Conservation (phyloP, 1,140 invertebrate genomes). For the Delia radicum region DNA sequence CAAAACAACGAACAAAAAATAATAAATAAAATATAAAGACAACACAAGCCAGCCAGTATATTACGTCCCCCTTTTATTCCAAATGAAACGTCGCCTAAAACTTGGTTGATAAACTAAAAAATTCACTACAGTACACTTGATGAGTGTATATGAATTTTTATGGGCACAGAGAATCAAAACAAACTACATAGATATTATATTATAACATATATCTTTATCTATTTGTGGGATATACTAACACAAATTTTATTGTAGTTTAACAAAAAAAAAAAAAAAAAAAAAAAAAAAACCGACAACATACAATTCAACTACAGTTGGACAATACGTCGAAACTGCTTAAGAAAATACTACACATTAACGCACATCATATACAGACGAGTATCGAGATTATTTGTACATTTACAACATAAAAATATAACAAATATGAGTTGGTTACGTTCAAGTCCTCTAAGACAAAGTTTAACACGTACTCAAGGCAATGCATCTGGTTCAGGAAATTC, state of each 20-base stretch:
- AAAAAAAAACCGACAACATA: background rate
- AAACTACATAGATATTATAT: background rate
- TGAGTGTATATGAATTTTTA: background rate
- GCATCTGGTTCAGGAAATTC: background rate
- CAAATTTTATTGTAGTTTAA: background rate
- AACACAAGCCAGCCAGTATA: background rate
- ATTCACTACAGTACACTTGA: background rate
- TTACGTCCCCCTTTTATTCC: background rate
- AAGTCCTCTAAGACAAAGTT: slow-evolving; percentile 62
- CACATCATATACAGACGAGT: too few relatives aligned
- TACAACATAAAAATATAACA: background rate
- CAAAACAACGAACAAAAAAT: background rate
- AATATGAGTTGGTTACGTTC: slow-evolving; percentile 68
- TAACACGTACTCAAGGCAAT: slow-evolving; percentile 57
- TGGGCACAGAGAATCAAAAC: background rate
- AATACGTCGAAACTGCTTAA: too few relatives aligned
- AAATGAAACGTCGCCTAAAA: slow-evolving; percentile 4
- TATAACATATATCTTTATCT: background rate
- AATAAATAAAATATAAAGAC: background rate
- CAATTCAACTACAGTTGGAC: background rate
- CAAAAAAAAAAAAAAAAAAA: background rate
- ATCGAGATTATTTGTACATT: too few relatives aligned
- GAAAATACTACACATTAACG: too few relatives aligned
- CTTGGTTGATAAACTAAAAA: slow-evolving; percentile 2
- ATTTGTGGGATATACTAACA: slow-evolving; percentile 15